These are phyloP conservation scores for Harpalus rubripes DNA, from an alignment of 2,888 invertebrate species.

Conservation along the genomic window DNA sequence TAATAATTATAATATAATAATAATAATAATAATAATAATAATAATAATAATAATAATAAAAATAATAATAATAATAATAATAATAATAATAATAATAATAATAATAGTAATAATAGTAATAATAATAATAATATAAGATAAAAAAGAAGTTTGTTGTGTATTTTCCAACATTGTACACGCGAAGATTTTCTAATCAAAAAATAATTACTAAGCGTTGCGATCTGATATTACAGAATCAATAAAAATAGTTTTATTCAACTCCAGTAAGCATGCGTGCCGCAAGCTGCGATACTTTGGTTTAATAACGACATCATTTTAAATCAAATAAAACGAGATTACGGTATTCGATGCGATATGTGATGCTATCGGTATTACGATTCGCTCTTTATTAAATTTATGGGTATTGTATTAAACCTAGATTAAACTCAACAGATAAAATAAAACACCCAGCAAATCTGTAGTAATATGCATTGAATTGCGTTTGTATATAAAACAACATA, in stretches of 20 bases:
- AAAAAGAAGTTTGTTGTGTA: no score
- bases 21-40: no score
- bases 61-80: no score
- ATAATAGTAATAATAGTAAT: no score
- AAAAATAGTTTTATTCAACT: background rate
- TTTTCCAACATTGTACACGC: no score
- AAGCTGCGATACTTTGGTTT: background rate
- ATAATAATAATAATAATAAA: no score
- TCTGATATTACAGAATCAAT: background rate
- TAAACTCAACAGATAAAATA: background rate
- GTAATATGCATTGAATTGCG: background rate
- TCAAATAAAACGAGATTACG: background rate
- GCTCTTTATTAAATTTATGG: background rate
- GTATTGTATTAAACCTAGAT: background rate
- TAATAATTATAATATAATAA: no score
- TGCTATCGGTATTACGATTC: background rate
- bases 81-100: no score
- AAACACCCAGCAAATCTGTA: background rate
- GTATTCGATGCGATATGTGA: background rate
- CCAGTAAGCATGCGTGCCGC: background rate
- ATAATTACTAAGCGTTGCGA: background rate
- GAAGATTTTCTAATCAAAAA: background rate
- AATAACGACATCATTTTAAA: background rate
- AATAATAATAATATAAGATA: no score
- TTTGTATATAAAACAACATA: no score